phyloP scores from a whole-genome alignment of 2,113 vertebrate genomes.

The Probosciger aterrimus region DNA sequence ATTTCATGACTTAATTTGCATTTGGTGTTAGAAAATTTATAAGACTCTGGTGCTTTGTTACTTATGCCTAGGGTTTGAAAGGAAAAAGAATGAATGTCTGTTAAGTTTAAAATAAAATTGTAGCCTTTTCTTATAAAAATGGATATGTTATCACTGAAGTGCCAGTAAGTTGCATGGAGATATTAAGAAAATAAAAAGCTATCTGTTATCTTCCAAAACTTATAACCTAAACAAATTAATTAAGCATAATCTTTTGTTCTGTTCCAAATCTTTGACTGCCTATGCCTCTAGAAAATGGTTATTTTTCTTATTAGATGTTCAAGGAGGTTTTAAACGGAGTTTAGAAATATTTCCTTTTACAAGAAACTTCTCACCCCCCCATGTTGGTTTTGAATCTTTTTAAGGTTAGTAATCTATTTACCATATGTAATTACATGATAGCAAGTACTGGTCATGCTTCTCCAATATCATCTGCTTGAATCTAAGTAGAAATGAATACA shows the following conservation, averaged over 20 bases:
- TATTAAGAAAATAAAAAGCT: background rate
- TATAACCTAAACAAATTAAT: background rate
- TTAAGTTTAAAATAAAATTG: constrained; percentile 16
- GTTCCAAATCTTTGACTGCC: background rate
- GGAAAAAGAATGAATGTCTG: background rate
- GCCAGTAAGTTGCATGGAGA: background rate
- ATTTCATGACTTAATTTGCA: constrained; percentile 36
- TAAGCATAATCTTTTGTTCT: background rate
- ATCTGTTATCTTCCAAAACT: background rate
- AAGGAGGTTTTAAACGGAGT: background rate
- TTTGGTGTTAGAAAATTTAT: constrained; percentile 61
- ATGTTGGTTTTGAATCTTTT: background rate
- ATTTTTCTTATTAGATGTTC: background rate
- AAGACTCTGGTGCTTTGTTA: constrained; percentile 54
- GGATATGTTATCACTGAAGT: background rate
- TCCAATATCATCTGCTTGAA: background rate
- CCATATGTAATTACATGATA: background rate
- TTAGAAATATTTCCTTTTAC: background rate
- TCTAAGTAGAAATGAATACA: background rate
- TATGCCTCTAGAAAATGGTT: background rate
- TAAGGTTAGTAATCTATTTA: background rate
- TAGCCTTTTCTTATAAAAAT: constrained; percentile 14
- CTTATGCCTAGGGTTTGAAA: constrained; percentile 15
- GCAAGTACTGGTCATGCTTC: background rate
- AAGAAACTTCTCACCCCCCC: background rate